phyloP scores from a whole-genome alignment of 2,797 vertebrate genomes.

The Scomberomorus guttatus region DNA sequence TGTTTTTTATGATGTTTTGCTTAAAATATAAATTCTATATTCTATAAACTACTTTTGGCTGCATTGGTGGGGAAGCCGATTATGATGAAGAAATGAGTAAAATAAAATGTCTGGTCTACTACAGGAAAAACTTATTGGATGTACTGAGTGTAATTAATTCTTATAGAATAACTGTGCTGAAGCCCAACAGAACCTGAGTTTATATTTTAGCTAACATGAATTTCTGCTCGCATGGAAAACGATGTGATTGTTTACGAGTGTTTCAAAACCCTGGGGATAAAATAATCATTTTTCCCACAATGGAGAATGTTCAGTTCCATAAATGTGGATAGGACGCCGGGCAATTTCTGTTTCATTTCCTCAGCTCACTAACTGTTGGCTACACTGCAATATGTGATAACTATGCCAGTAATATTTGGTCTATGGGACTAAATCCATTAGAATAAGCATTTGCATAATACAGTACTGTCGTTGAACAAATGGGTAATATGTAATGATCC shows the following conservation, averaged over 20 bases:
- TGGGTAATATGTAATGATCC: constrained; percentile 81
- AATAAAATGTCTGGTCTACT: constrained; percentile 30
- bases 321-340: constrained; percentile 69
- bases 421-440: constrained; percentile 79
- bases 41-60: constrained; percentile 6
- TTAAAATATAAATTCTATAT: constrained; percentile 31
- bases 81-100: constrained; percentile 24
- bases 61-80: constrained; percentile 24
- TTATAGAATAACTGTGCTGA: constrained; percentile 57
- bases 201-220: constrained; percentile 61
- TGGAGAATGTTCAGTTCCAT: constrained; percentile 66
- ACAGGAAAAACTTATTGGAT: constrained; percentile 29
- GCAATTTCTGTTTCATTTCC: constrained; percentile 82
- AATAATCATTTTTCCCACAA: constrained; percentile 69
- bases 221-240: constrained; percentile 66
- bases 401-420: constrained; percentile 76
- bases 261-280: constrained; percentile 74
- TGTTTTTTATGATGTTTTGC: constrained; percentile 48
- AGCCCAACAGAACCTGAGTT: constrained; percentile 62
- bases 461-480: constrained; percentile 75
- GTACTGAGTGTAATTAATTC: constrained; percentile 60
- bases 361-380: constrained; percentile 84
- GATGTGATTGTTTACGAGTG: constrained; percentile 70
- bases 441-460: constrained; percentile 82
- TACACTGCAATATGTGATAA: constrained; percentile 76